Percentiles rank a stretch among this genome's conserved stretches.
Conservation (phyloP, 2,888 invertebrate species). For the Steinernema scapterisci region DNA sequence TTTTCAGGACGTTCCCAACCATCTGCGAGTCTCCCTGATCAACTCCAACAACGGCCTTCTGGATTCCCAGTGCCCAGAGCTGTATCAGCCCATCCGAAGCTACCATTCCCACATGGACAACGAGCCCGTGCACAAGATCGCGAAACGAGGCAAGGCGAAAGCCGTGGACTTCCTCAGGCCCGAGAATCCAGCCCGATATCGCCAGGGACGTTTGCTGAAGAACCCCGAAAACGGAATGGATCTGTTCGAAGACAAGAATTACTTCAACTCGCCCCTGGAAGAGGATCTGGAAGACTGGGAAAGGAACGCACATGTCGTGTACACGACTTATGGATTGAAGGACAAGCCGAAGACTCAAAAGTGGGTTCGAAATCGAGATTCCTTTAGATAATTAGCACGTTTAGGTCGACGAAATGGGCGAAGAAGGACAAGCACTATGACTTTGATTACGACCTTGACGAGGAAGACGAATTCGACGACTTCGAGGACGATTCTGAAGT, state of each 20-base stretch:
- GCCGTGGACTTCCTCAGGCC: conserved; percentile 12
- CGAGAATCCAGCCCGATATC: neutral
- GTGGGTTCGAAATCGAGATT: neutral
- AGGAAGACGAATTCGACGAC: neutral
- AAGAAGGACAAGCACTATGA: conserved; percentile 4
- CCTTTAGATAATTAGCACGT: neutral
- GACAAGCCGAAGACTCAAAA: neutral
- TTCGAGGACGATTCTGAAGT: neutral
- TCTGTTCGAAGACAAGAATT: conserved; percentile 8
- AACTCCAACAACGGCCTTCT: neutral
- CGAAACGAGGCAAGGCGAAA: conserved; percentile 10
- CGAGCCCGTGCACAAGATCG: neutral
- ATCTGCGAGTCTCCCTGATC: conserved; percentile 6
- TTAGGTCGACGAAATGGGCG: neutral
- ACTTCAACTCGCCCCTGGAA: conserved; percentile 16
- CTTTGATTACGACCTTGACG: neutral
- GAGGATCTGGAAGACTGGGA: neutral
- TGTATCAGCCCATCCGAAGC: neutral
- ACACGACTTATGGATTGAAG: neutral
- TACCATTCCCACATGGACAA: neutral
- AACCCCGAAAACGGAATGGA: neutral
- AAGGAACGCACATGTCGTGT: conserved; percentile 8
- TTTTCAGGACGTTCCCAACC: conserved; percentile 1
- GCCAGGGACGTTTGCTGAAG: neutral
- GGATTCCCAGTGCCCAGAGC: neutral